phyloP scores from a whole-genome alignment of 2,888 invertebrate genomes.

The Thymelicus lineola region DNA sequence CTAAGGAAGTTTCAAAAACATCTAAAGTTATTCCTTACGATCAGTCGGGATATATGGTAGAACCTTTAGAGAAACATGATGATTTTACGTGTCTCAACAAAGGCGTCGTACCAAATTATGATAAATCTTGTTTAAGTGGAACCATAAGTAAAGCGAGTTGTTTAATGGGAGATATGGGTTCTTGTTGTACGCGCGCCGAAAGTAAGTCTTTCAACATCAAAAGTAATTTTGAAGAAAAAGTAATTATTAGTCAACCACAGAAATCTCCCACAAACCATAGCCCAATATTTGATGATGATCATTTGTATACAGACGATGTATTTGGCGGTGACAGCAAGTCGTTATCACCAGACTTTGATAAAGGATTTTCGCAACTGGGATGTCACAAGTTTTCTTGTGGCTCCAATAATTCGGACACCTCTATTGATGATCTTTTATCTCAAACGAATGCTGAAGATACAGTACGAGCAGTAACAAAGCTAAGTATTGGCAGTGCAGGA shows the following conservation, averaged over 20 bases:
- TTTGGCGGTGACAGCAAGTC: constrained; percentile 86
- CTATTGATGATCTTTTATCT: constrained; percentile 86
- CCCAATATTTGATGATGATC: constrained; percentile 86
- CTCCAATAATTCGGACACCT: constrained; percentile 87
- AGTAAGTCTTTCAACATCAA: constrained; percentile 69
- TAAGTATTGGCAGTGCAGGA: constrained; percentile 78
- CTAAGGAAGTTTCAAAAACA: constrained; percentile 65
- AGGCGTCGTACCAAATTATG: constrained; percentile 75
- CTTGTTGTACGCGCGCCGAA: constrained; percentile 76
- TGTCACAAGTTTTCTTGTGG: constrained; percentile 81
- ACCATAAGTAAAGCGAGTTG: constrained; percentile 78
- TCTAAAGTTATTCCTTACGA: constrained; percentile 77
- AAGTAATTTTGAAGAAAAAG: constrained; percentile 77
- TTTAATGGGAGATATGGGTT: constrained; percentile 75
- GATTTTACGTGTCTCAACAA: constrained; percentile 71
- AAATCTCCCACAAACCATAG: constrained; percentile 86
- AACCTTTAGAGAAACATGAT: constrained; percentile 74
- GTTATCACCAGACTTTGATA: constrained; percentile 84
- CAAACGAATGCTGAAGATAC: constrained; percentile 86
- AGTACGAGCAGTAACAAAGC: constrained; percentile 77
- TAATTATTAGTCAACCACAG: constrained; percentile 86
- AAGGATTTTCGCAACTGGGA: constrained; percentile 70
- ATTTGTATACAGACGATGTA: constrained; percentile 85
- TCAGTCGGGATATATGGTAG: constrained; percentile 81
- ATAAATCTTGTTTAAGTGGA: constrained; percentile 77